These are phyloP conservation scores for Taenaris catops DNA, from an alignment of 2,888 invertebrate species.

Conservation along the genomic window DNA sequence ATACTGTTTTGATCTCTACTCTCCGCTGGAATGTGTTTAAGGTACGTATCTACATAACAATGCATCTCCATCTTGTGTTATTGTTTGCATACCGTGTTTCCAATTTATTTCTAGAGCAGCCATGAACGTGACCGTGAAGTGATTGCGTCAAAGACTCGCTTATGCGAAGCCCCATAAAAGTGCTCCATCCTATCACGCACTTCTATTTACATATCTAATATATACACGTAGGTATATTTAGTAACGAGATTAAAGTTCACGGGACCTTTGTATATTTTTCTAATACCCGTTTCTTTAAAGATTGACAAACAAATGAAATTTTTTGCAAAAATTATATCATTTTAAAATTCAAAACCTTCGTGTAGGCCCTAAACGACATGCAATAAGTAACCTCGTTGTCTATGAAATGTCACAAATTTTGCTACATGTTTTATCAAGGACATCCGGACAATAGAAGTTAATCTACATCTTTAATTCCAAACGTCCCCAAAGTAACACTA, in stretches of 20 bases:
- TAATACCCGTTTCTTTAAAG: too few species aligned
- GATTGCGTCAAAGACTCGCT: conserved; percentile 43
- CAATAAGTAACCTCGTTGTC: too few species aligned
- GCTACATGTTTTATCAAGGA: too few species aligned
- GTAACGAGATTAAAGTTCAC: conserved; percentile 8
- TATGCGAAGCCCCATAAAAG: conserved; percentile 53
- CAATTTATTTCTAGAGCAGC: conserved; percentile 30
- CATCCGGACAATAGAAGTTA: too few species aligned
- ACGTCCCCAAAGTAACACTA: too few species aligned
- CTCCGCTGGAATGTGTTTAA: conserved; percentile 7
- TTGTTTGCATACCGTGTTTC: conserved; percentile 2
- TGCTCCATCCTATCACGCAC: conserved; percentile 24
- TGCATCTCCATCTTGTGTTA: conserved; percentile 6
- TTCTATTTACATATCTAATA: conserved; percentile 41
- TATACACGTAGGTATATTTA: not conserved
- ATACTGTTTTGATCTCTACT: conserved; percentile 3
- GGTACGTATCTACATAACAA: conserved; percentile 12
- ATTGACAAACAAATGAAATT: too few species aligned
- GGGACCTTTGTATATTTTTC: too few species aligned
- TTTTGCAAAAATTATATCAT: too few species aligned
- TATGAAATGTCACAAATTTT: too few species aligned
- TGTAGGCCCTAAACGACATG: too few species aligned
- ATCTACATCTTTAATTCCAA: too few species aligned
- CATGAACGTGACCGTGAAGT: conserved; percentile 65
- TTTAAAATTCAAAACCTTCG: too few species aligned